phyloP scores from a whole-genome alignment of 2,888 invertebrate genomes.

The Acanthosepion pharaonis region DNA sequence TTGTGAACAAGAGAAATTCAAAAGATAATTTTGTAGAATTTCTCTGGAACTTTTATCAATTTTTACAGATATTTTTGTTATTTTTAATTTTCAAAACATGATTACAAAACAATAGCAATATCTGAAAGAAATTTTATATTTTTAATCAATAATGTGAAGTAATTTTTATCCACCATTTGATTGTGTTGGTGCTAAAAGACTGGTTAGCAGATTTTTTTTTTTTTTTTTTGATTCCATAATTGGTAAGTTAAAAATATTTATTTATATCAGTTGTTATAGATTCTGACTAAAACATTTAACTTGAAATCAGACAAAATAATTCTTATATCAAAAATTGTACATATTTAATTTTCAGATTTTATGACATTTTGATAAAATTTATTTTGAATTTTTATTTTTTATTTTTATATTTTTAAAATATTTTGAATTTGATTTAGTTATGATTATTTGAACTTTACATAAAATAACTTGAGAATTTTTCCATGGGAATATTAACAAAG shows the following conservation, averaged over 20 bases:
- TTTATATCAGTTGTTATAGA: background rate
- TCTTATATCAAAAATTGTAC: background rate
- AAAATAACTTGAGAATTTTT: background rate
- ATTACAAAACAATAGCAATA: conserved; percentile 1
- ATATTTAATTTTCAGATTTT: background rate
- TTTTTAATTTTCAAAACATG: background rate
- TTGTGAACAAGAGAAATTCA: background rate
- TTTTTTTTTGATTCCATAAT: background rate
- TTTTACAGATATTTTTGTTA: background rate
- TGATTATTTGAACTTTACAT: background rate
- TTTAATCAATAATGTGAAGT: background rate
- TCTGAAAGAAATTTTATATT: background rate
- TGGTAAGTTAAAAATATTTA: background rate
- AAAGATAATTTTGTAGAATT: background rate
- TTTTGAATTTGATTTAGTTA: background rate
- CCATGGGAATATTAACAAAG: background rate
- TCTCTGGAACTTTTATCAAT: background rate
- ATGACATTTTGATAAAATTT: background rate
- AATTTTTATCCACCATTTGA: background rate
- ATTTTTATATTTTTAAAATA: background rate
- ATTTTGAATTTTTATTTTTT: background rate
- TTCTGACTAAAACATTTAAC: background rate
- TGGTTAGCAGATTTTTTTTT: background rate
- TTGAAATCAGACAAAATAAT: background rate
- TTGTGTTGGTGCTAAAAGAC: background rate